Evolutionary conservation across 2,797 vertebrate species (phyloP).

Genomic region (Mus minutoides): DNA sequence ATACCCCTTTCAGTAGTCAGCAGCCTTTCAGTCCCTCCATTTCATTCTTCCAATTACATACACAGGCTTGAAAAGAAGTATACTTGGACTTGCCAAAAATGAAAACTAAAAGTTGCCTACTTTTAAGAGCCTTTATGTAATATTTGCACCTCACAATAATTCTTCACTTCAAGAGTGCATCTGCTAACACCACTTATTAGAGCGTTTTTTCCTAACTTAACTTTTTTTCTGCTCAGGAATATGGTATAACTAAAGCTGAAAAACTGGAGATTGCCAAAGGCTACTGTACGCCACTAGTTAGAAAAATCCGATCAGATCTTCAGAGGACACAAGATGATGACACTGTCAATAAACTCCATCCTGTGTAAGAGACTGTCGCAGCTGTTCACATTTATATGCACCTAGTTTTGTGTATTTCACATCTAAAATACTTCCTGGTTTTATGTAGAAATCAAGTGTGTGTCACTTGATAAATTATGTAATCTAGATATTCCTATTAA

Average conservation of each 20-base stretch:
- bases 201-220: conserved; percentile 53
- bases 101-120: neutral
- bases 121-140: neutral
- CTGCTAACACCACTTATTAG: conserved; percentile 39
- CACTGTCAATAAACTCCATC: conserved; percentile 95
- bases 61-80: neutral
- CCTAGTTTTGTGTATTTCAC: conserved; percentile 7
- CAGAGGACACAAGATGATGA: conserved; percentile 95
- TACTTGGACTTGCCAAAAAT: conserved; percentile 27
- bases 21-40: conserved; percentile 19
- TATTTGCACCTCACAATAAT: neutral
- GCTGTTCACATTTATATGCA: neutral
- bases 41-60: neutral
- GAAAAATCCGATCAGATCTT: conserved; percentile 94
- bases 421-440: conserved; percentile 21
- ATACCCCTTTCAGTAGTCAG: neutral
- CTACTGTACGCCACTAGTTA: conserved; percentile 93
- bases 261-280: conserved; percentile 95
- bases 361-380: conserved; percentile 89
- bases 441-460: neutral
- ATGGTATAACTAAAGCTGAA: conserved; percentile 93
- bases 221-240: conserved; percentile 87
- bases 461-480: conserved; percentile 4
- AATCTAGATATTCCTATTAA: neutral
- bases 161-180: conserved; percentile 35